Conservation (phyloP, 2,888 invertebrate genomes). For the Sphecodes monilicornis region DNA sequence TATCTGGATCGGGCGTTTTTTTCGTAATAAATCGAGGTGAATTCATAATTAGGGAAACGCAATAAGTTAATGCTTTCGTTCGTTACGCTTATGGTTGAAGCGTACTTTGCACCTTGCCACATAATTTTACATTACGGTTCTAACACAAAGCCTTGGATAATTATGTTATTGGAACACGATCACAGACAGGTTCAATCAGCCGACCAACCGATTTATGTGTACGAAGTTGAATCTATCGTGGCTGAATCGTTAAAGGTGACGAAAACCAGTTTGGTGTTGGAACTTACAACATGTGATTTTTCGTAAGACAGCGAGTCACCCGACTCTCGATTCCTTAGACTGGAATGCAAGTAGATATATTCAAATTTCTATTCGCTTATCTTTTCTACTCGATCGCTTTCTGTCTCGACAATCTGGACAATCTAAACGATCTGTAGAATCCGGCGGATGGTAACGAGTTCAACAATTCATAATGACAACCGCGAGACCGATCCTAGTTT, state of each 20-base stretch:
- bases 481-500: not conserved
- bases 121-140: not conserved
- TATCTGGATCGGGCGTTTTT: not conserved
- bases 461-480: not conserved
- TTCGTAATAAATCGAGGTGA: not conserved
- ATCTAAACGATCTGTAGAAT: too few species aligned
- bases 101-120: not conserved
- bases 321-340: not conserved
- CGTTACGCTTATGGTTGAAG: not conserved
- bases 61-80: not conserved
- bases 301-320: not conserved
- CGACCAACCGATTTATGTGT: not conserved
- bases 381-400: not conserved
- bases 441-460: not conserved
- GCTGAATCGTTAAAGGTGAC: not conserved
- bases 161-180: not conserved
- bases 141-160: not conserved
- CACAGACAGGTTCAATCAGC: not conserved
- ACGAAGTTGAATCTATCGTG: not conserved
- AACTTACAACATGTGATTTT: conserved; percentile 18
- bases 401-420: not conserved
- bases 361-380: not conserved
- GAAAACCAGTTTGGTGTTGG: conserved; percentile 18
- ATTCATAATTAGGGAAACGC: not conserved
- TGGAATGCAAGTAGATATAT: not conserved